These are phyloP conservation scores for Seira musarum DNA, from an alignment of 2,888 invertebrate genomes.

Conservation along the genomic window DNA sequence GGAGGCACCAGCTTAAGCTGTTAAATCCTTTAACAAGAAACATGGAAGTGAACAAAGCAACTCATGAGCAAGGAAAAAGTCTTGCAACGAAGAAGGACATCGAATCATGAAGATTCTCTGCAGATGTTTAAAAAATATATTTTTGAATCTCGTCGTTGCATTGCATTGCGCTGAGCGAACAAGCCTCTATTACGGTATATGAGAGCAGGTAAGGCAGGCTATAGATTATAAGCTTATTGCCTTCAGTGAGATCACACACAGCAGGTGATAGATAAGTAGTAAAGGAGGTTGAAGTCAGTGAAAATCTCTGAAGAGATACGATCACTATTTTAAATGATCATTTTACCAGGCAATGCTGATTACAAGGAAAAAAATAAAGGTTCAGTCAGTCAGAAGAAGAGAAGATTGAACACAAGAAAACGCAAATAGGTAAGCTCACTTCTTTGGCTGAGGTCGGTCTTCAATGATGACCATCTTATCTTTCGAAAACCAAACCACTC, in stretches of 20 bases:
- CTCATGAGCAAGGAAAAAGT: neutral
- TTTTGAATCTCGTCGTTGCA: too few relatives aligned
- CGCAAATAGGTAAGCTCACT: neutral
- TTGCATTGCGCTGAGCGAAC: too few relatives aligned
- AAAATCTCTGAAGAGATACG: neutral
- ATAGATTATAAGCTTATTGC: neutral
- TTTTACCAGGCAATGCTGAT: neutral
- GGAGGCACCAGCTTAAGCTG: neutral
- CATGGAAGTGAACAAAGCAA: neutral
- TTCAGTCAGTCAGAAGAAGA: too few relatives aligned
- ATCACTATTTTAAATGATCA: neutral
- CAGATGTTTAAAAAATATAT: neutral
- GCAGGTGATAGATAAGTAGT: conserved; percentile 17
- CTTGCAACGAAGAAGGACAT: neutral
- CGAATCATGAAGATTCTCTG: neutral
- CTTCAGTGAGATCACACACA: conserved; percentile 14
- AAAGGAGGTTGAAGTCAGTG: neutral
- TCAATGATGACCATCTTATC: neutral
- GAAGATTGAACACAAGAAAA: too few relatives aligned
- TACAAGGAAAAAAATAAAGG: too few relatives aligned
- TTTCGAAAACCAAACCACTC: neutral
- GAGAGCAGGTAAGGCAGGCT: too few relatives aligned
- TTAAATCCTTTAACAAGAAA: neutral
- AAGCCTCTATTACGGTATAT: too few relatives aligned
- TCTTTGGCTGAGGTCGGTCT: neutral